These are phyloP conservation scores for Muscidifurax raptorellus DNA, from an alignment of 1,140 invertebrate genomes.

Conservation along the genomic window DNA sequence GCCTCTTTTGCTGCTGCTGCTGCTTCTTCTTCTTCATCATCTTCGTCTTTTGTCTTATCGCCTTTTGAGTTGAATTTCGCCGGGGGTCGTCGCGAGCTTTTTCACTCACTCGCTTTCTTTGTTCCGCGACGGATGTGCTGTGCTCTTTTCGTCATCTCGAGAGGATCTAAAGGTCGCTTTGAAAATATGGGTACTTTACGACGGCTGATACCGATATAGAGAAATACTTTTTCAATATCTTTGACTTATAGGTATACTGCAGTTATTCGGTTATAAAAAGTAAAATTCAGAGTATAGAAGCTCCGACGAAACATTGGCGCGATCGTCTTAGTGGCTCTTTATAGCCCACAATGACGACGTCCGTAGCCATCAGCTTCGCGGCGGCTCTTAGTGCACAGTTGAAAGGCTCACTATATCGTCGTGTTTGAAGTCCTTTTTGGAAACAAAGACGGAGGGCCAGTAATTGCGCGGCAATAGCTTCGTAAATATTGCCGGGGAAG, in stretches of 20 bases:
- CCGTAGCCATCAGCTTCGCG: neutral
- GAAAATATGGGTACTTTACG: neutral
- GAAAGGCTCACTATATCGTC: neutral
- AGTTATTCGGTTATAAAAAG: too few relatives aligned
- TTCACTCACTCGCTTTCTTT: neutral
- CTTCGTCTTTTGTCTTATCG: neutral
- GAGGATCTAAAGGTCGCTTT: neutral
- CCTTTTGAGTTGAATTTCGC: neutral
- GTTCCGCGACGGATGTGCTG: neutral
- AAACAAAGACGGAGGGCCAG: constrained; percentile 2
- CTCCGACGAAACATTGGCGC: too few relatives aligned
- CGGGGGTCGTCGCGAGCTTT: neutral
- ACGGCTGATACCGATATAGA: too few relatives aligned
- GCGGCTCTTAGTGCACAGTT: neutral
- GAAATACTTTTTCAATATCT: too few relatives aligned
- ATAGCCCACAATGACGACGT: too few relatives aligned
- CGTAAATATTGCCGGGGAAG: constrained; percentile 1
- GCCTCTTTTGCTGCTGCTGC: neutral
- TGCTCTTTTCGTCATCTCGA: neutral
- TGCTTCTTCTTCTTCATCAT: neutral
- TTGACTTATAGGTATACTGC: too few relatives aligned
- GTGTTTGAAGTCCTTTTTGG: neutral
- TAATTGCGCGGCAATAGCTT: constrained; percentile 18
- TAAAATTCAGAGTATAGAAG: too few relatives aligned
- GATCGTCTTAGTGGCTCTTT: too few relatives aligned